phyloP scores from a whole-genome alignment of 92 coral and sea anemone species.

The Plumapathes pennacea region DNA sequence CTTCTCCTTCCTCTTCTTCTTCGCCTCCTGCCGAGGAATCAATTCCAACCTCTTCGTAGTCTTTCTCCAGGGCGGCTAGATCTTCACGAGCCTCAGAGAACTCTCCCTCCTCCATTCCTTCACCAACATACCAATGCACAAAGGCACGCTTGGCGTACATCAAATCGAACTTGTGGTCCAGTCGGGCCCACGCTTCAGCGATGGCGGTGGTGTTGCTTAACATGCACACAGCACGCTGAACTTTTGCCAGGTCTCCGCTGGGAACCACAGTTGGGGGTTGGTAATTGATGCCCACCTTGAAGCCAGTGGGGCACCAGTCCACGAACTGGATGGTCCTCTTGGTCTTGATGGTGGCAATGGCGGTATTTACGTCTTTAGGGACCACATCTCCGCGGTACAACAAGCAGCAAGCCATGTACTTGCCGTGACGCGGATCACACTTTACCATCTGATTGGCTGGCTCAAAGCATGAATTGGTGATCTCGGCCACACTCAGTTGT shows the following conservation, averaged over 20 bases:
- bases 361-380: conserved; percentile 81
- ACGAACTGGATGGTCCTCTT: conserved; percentile 70
- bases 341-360: conserved; percentile 71
- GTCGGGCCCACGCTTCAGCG: conserved; percentile 84
- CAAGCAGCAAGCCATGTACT: conserved; percentile 83
- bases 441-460: conserved; percentile 88
- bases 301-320: conserved; percentile 92
- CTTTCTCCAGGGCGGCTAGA: conserved; percentile 83
- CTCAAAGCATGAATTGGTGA: conserved; percentile 75
- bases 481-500: conserved; percentile 67
- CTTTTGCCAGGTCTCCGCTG: conserved; percentile 81
- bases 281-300: conserved; percentile 86
- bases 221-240: conserved; percentile 87
- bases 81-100: conserved; percentile 89
- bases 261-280: conserved; percentile 73
- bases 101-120: conserved; percentile 90
- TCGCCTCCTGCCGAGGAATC: conserved; percentile 63
- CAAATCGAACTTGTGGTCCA: conserved; percentile 75
- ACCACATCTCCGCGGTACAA: conserved; percentile 84
- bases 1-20: conserved; percentile 81
- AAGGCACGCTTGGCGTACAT: conserved; percentile 84
- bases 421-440: conserved; percentile 87
- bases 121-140: conserved; percentile 89
- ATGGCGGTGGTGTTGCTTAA: conserved; percentile 83
- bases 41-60: conserved; percentile 78